Evolutionary conservation across 1,140 invertebrate genomes (phyloP), one percentile per base, ranked within the genome.

Genomic region (Lordiphosa clarofinis): DNA sequence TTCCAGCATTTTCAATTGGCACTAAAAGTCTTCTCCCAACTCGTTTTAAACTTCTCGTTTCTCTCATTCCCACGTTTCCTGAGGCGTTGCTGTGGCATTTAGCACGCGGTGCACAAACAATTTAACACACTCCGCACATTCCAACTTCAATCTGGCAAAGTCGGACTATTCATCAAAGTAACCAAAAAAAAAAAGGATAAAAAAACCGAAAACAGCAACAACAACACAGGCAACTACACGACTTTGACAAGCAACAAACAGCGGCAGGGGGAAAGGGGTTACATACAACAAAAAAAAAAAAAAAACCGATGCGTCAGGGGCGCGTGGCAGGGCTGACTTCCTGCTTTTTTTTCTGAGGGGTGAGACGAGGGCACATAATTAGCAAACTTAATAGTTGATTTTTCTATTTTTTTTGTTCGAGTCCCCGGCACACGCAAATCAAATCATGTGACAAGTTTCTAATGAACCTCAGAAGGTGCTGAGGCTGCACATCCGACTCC

Each of bases 381-480:
- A 82, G 72, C 78, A 59, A 60, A 42, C 72, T 44, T 60, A 81
- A 82, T 64, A 60, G 66, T 40, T 39, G 11, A 35, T 43, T 19
- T 53, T 56, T n/a, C 6, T 10, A 7, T 10, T 39, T 61, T 57
- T 50, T 63, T 68, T n/a, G n/a, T 49, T 24, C 8, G 9, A 33
- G 55, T 60, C 31, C 13, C 10, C 5, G 9, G 19, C 3, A n/a
- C 36, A 50, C 28, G 66, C 56, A 72, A 84, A 82, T 72, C 78
- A 72, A 82, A 82, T 84, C 78, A 84, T 82, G 76, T 82, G 76
- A 82, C 76, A 82, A 82, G 76, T 56, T 82, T 82, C 76, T 82
- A 82, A 82, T 82, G 76, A 82, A 82, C 78, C 76, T 84, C 76
- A 72, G 62, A 73, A 82, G 58, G 56, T 62, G 58, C 31, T 38